Conservation (phyloP, 2,888 invertebrate genomes). For the Apomyelois bistriatella region DNA sequence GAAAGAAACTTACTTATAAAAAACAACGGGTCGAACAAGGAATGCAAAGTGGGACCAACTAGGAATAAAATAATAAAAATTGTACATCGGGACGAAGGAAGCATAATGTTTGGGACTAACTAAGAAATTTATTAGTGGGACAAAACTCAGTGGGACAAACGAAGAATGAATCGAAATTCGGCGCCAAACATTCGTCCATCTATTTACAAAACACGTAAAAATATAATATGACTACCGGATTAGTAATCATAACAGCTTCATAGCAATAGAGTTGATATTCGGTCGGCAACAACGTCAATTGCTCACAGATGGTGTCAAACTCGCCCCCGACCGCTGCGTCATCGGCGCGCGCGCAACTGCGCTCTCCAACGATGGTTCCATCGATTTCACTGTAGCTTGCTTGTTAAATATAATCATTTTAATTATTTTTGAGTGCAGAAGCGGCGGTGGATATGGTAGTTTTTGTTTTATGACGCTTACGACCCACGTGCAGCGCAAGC, state of each 20-base stretch:
- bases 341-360: constrained; percentile 37
- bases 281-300: constrained; percentile 25
- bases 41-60: no score
- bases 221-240: constrained; percentile 22
- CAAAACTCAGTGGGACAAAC: no score
- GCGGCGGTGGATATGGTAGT: background rate
- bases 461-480: background rate
- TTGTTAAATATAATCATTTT: constrained; percentile 33
- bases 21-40: no score
- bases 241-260: constrained; percentile 17
- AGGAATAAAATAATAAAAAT: no score
- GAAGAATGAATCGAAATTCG: background rate
- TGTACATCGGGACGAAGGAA: no score
- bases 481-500: background rate
- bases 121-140: no score
- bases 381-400: constrained; percentile 36
- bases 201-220: constrained; percentile 8
- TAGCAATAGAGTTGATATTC: constrained; percentile 12
- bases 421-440: constrained; percentile 30
- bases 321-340: constrained; percentile 42
- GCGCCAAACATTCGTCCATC: constrained; percentile 7
- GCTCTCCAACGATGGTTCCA: constrained; percentile 19
- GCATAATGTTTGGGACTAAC: no score
- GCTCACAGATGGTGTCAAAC: constrained; percentile 42
- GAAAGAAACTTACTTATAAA: no score